These are phyloP conservation scores for Paragorgia papillata DNA, from an alignment of 92 coral and sea anemone genomes.

Conservation along the genomic window DNA sequence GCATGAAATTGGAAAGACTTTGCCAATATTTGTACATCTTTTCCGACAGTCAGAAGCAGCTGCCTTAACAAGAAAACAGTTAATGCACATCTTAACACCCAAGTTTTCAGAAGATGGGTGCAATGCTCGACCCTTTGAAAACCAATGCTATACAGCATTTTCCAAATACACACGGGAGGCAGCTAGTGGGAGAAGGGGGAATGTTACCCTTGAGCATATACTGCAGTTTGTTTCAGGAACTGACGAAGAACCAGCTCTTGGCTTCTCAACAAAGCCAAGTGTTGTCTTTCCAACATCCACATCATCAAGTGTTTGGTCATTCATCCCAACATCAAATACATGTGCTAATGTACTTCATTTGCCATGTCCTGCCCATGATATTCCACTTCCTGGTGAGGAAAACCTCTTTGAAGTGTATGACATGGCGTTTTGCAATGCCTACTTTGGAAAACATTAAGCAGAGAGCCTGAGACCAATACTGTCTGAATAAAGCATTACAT, in stretches of 20 bases:
- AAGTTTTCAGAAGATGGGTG: conserved; percentile 66
- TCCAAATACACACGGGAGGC: conserved; percentile 63
- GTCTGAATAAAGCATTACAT: no score
- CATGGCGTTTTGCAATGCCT: conserved; percentile 55
- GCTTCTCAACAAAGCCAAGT: conserved; percentile 53
- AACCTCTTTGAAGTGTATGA: conserved; percentile 56
- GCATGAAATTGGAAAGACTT: conserved; percentile 17
- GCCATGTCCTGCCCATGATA: conserved; percentile 47
- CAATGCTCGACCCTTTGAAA: conserved; percentile 45
- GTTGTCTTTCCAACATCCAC: conserved; percentile 40
- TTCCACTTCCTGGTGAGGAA: conserved; percentile 45
- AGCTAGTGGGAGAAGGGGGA: conserved; percentile 65
- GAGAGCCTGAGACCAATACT: no score
- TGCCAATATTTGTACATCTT: conserved; percentile 58
- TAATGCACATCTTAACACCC: conserved; percentile 43
- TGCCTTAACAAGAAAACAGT: conserved; percentile 50
- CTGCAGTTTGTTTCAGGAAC: conserved; percentile 66
- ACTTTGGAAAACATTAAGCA: conserved; percentile 68
- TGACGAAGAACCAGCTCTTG: conserved; percentile 71
- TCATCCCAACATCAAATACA: conserved; percentile 66
- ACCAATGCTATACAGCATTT: conserved; percentile 60
- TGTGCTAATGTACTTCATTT: conserved; percentile 55
- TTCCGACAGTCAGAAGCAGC: conserved; percentile 47
- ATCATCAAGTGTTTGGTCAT: conserved; percentile 10
- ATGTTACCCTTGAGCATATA: conserved; percentile 39